Base-by-base conservation (phyloP, 2,888 invertebrate genomes). In the Pollenia angustigena region DNA sequence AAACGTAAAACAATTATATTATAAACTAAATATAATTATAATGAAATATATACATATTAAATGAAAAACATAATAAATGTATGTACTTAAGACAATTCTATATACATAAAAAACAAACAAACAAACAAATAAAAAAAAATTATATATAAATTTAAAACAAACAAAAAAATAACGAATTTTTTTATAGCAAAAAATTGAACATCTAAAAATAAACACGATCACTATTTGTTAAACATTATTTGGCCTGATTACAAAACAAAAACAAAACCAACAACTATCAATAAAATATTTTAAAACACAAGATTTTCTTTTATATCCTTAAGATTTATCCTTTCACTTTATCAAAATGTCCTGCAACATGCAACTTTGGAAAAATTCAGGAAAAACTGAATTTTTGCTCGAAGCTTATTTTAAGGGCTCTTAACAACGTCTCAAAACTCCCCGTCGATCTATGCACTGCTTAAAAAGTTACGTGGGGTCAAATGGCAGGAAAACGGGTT, bases 91-190 rank as follows among this genome's bases (percentile, higher is more conserved):
- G 76, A 74, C 81, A 84, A 80, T 76, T 83, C 68, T 84, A 84
- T 82, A 84, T 75, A 79, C 18, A 76, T 52, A 68, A 68, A 71
- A 62, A 42, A 80, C 40, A 62, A 72, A 79, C 12, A 74, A 87
- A 85, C 81, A 58, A n/a, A n/a, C n/a, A n/a, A n/a, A n/a, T n/a
- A n/a, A 88, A 64, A 85, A 88, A 82, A 88, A 69, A 64, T 16
- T 79, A 40, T 69, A 69, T 74, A 18, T 58, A 46, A 85, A 56
- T 46, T 74, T 56, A 85, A 82, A 79, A 78, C 64, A 88, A 80
- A 89, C n/a, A 14, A 18, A 71, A 58, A 56, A 75, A 80, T 72
- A 72, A 81, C 76, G 58, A 78, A 71, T 71, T 18, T 80, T 80
- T 79, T 80, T 80, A 71, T 75, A 69, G 68, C 52, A 69, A 75